These are phyloP conservation scores for Phalanger gymnotis DNA, from an alignment of 2,797 vertebrate genomes.

Conservation along the genomic window DNA sequence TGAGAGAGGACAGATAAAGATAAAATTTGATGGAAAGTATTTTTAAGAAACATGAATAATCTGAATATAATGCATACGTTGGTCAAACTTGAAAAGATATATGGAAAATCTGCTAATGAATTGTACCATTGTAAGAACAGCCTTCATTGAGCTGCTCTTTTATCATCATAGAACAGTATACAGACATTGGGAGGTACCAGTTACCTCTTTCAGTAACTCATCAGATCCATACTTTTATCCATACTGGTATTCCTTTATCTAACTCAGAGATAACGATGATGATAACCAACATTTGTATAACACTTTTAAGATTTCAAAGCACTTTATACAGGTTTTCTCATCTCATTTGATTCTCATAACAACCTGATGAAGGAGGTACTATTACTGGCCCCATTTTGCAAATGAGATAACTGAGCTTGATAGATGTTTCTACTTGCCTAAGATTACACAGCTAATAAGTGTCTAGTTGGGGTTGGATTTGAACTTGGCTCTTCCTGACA, in stretches of 20 bases:
- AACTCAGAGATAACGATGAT: too few species aligned
- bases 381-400: constrained; percentile 23
- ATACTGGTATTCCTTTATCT: background rate
- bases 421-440: background rate
- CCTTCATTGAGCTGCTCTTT: background rate
- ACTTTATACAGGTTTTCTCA: background rate
- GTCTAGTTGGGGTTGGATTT: background rate
- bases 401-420: background rate
- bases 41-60: background rate
- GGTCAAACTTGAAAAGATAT: background rate
- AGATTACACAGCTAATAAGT: background rate
- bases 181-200: background rate
- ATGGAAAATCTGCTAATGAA: constrained; percentile 6
- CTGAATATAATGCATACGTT: background rate
- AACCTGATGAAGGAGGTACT: background rate
- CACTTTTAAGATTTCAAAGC: background rate
- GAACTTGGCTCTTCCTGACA: background rate
- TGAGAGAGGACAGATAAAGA: background rate
- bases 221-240: background rate
- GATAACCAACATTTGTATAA: background rate
- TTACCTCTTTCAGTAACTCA: too few species aligned
- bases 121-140: background rate
- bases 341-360: background rate
- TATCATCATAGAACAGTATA: background rate
- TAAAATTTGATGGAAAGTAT: background rate